phyloP scores from a whole-genome alignment of 2,113 vertebrate genomes.

The Tor tambroides region DNA sequence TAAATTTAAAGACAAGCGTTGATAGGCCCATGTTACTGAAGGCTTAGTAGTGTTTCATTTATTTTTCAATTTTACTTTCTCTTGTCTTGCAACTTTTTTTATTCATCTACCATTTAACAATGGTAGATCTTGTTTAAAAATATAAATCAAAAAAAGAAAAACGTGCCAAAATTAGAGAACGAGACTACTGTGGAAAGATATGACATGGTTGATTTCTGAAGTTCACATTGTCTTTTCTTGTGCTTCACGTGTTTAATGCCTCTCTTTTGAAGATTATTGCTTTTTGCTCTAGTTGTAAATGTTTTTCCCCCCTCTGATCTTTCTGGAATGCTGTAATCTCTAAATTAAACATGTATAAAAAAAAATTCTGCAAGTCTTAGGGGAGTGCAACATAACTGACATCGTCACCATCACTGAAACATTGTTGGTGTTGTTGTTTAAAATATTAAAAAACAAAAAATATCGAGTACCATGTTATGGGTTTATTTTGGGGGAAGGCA shows the following conservation, averaged over 20 bases:
- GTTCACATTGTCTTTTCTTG: conserved; percentile 38
- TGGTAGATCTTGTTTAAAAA: too few relatives aligned
- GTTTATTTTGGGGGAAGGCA: too few relatives aligned
- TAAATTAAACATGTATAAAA: conserved; percentile 52
- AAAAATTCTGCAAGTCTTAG: conserved; percentile 59
- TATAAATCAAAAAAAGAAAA: neutral
- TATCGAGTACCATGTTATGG: too few relatives aligned
- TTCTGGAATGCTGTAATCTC: conserved; percentile 58
- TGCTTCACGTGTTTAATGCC: conserved; percentile 53
- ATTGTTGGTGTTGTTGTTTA: conserved; percentile 64
- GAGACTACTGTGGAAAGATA: conserved; percentile 33
- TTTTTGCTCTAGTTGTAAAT: conserved; percentile 53
- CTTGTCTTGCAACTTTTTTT: neutral
- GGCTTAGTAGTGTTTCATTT: neutral
- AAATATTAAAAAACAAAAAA: conserved; percentile 56
- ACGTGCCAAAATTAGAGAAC: conserved; percentile 48
- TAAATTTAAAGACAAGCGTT: neutral
- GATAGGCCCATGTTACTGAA: neutral
- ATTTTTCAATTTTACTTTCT: neutral
- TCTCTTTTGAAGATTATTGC: conserved; percentile 41
- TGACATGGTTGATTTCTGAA: conserved; percentile 31
- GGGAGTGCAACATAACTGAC: conserved; percentile 55
- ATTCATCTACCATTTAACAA: neutral
- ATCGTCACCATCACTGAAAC: conserved; percentile 58
- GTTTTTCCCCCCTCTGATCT: conserved; percentile 44